Evolutionary conservation across 2,888 invertebrate species (phyloP), one percentile per base, ranked within the genome.

Genomic region (Portevinia maculata): DNA sequence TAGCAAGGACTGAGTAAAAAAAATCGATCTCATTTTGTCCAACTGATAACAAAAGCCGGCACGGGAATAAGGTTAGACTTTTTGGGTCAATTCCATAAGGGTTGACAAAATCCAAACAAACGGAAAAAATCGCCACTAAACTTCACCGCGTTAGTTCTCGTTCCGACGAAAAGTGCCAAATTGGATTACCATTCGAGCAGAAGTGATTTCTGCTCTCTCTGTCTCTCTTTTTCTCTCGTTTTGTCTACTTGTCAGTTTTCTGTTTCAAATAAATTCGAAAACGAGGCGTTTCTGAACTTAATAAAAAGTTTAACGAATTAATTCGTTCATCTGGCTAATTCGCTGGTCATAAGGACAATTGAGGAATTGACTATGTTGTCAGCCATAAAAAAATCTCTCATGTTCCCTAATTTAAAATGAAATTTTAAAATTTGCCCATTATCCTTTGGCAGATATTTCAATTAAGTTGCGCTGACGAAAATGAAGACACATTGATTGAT

Each of bases 271-370:
- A 17, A 13, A n/a, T 13, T 28, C 19, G 50, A 41, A 17, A 41
- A 41, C 17, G 19, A 15, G 32, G 8, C 34, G 34, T 13, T 15
- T 67, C 32, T 21, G 28, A n/a, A 44, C 21, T 39, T 6, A 53
- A 52, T 64, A 50, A 19, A 2, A 69, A 62, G 24, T n/a, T 17
- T 52, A 70, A 64, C 70, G 57, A 75, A 70, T 75, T 70, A 81
- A 81, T 75, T 59, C 32, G 74, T 32, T 70, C 79, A 81, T 81
- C 79, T 75, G 79, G 74, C 69, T 64, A 75, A 69, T 81, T 81
- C 74, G 59, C 74, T 62, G 79, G 75, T 81, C 70, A 75, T 52
- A 48, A 50, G 28, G 64, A 74, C 70, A 74, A 75, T 74, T 59
- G 62, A 70, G 46, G 21, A 62, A 46, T 67, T 62, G 55, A 34